Evolutionary conservation across 1,140 invertebrate species (phyloP), one percentile per base, ranked within the genome.

Genomic region (Rhyzopertha dominica): DNA sequence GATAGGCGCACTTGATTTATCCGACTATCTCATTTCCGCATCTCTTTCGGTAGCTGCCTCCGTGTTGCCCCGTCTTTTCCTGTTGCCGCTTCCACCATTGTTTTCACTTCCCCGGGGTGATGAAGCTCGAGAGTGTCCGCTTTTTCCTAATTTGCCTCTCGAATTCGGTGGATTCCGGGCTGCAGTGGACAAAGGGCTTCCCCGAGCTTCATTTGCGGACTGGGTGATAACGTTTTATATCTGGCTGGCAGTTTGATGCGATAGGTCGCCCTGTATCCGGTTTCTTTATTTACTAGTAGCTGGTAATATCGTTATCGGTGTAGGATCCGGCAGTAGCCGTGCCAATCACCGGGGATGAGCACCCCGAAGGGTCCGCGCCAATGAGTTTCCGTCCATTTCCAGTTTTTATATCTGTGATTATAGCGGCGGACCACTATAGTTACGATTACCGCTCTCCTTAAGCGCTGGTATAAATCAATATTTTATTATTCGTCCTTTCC

Each of bases 401-500:
- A 38, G 35, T 46, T 46, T 44, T 46, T 46, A 37, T 46, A 46
- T 46, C 19, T 8, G 25, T 20, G 26, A 46, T 38, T 46, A n/a
- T n/a, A n/a, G n/a, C n/a, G n/a, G n/a, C n/a, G n/a, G n/a, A n/a
- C n/a, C n/a, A n/a, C n/a, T n/a, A n/a, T 43, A 13, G 28, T 43
- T 43, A 43, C 31, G 43, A 37, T 35, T 35, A 23, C 43, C 10
- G 30, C 23, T 44, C 24, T 43, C 32, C 30, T 26, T 25, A 19
- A 23, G 37, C 24, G 23, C 30, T 9, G 19, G 29, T 32, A 50
- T 51, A 41, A 51, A 51, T 51, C 43, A 51, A 51, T 51, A 51
- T 51, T 51, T 51, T 51, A 51, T 51, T 51, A 46, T 46, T 39
- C 47, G 41, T 43, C 37, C 37, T n/a, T 24, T 26, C 39, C 36